Evolutionary conservation across 1,140 invertebrate species (phyloP), one percentile per base, ranked within the genome.

Genomic region (Harpegnathos saltator): DNA sequence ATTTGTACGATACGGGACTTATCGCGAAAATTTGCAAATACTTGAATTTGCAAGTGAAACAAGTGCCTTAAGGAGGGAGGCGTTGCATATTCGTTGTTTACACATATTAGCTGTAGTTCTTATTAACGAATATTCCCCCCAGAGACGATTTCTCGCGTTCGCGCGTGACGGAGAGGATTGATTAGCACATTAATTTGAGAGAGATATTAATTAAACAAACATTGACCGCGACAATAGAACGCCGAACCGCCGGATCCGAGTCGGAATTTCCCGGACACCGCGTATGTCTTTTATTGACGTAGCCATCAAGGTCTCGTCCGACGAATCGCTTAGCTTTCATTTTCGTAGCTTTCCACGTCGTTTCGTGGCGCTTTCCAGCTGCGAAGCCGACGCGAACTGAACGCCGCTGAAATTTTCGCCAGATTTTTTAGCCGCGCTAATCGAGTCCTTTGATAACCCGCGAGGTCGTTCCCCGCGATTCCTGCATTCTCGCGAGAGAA

Each of bases 251-350:
- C 0, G 11, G 26, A 29, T 54, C n/a, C 62, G 50, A 24, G 26
- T 29, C 33, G 15, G 24, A 7, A 38, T n/a, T n/a, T n/a, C 33
- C 29, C 11, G 12, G 61, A 22, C 24, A 0, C 38, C 11, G 38
- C 11, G 11, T 44, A 44, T 38, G 22, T 22, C 12, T 73, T 12
- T 80, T 80, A 44, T 26, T 48, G 22, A 22, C 58, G n/a, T 59
- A 81, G 48, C 63, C 38, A 44, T 52, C 61, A n/a, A n/a, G 78
- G 22, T 66, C 68, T 81, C 44, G 48, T 81, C n/a, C 56, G 19
- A 81, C 15, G 19, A 72, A 81, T 71, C 38, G 24, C 50, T 73
- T 81, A 81, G 56, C 68, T 81, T 72, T 73, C 29, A 50, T 58
- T 81, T 81, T 81, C 15, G 56, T 69, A 73, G 19, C 58, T 72